phyloP scores from a whole-genome alignment of 2,113 vertebrate genomes.

The Larimichthys polyactis region DNA sequence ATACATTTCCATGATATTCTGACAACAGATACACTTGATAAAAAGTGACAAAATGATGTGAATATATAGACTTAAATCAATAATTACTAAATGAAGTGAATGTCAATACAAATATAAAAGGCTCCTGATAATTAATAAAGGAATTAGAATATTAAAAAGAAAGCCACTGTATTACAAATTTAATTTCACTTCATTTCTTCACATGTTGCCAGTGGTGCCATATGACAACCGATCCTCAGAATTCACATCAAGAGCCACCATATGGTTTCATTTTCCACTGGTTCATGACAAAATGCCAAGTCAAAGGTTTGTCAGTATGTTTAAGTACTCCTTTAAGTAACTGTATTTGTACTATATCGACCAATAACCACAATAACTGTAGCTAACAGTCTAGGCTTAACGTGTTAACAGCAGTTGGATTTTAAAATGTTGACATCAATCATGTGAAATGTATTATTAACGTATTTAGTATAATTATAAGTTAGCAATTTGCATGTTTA shows the following conservation, averaged over 20 bases:
- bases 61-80: not conserved
- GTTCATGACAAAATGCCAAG: not conserved
- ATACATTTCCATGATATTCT: not conserved
- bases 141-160: not conserved
- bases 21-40: not conserved
- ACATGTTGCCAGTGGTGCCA: not conserved
- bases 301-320: not conserved
- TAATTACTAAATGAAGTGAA: not conserved
- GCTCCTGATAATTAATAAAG: not conserved
- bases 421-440: not conserved
- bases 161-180: no score
- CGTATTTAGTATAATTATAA: not conserved
- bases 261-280: not conserved
- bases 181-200: no score
- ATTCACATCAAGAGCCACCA: not conserved
- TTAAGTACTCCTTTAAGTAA: not conserved
- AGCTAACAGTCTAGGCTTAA: not conserved
- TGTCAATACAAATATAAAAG: not conserved
- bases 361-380: not conserved
- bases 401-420: not conserved
- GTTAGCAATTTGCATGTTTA: not conserved
- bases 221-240: not conserved
- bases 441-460: not conserved
- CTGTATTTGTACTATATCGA: not conserved
- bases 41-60: not conserved